Percentiles rank a stretch among this genome's conserved stretches.
Evolutionary conservation across 1,140 invertebrate species (phyloP).

Genomic region (Scaptodrosophila lebanonensis): DNA sequence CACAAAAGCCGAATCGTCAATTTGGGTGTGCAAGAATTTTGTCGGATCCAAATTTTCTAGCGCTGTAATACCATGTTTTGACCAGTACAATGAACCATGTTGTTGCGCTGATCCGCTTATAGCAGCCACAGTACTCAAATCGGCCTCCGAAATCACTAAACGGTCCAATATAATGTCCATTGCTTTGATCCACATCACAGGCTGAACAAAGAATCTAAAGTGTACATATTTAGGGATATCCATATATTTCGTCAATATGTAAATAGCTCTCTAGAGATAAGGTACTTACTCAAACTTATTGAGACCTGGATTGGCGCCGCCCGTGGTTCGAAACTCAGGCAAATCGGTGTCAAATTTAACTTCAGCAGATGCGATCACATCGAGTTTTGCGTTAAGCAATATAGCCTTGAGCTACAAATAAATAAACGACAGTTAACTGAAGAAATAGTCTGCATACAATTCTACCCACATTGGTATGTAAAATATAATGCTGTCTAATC

Average conservation of each 20-base stretch:
- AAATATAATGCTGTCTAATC: slow-evolving; percentile 60
- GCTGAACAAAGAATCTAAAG: slow-evolving; percentile 81
- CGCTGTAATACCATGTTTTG: slow-evolving; percentile 82
- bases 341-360: slow-evolving; percentile 94
- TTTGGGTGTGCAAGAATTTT: slow-evolving; percentile 90
- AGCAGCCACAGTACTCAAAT: slow-evolving; percentile 89
- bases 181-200: slow-evolving; percentile 96
- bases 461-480: slow-evolving; percentile 37
- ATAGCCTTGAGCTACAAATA: slow-evolving; percentile 91
- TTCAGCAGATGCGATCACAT: slow-evolving; percentile 86
- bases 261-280: not conserved
- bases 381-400: slow-evolving; percentile 86
- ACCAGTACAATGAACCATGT: slow-evolving; percentile 98
- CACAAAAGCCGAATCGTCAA: slow-evolving; percentile 85
- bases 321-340: slow-evolving; percentile 84
- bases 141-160: slow-evolving; percentile 87
- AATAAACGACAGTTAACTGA: not conserved
- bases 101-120: slow-evolving; percentile 96
- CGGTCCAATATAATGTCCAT: slow-evolving; percentile 93
- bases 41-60: slow-evolving; percentile 84
- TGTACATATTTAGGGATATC: not conserved
- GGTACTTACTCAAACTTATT: slow-evolving; percentile 80
- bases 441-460: slow-evolving; percentile 11
- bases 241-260: not conserved
- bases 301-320: slow-evolving; percentile 58